Evolutionary conservation across 1,140 invertebrate genomes (phyloP).

Genomic region (Chymomyza costata): DNA sequence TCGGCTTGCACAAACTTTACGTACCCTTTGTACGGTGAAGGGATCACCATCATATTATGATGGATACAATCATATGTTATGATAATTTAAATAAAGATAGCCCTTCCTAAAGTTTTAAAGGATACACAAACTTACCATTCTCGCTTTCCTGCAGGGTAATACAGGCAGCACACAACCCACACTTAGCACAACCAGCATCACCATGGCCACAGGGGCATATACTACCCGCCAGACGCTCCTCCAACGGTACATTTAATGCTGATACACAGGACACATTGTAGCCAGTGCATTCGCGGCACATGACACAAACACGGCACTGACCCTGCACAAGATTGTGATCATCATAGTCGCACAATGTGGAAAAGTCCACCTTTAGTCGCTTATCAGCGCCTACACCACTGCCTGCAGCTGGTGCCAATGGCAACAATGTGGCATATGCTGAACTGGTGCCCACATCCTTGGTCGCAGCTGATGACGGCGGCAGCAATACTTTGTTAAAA

Average conservation of each 20-base stretch:
- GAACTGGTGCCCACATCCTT: neutral
- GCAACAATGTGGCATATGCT: neutral
- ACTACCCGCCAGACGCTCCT: conserved; percentile 90
- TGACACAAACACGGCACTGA: conserved; percentile 80
- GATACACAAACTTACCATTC: conserved; percentile 40
- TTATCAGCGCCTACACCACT: conserved; percentile 34
- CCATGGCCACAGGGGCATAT: conserved; percentile 97
- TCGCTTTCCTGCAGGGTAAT: conserved; percentile 69
- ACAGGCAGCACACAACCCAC: conserved; percentile 93
- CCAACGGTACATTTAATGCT: conserved; percentile 78
- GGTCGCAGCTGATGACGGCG: conserved; percentile 38
- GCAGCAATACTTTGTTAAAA: conserved; percentile 80
- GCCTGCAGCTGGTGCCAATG: conserved; percentile 18
- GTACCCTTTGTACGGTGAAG: too few relatives aligned
- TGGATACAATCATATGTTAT: neutral
- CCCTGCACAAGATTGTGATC: conserved; percentile 71
- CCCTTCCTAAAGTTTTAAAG: too few relatives aligned
- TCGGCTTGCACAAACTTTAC: too few relatives aligned
- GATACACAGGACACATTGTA: conserved; percentile 91
- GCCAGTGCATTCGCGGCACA: conserved; percentile 95
- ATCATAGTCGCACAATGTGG: conserved; percentile 70
- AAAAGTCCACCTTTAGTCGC: conserved; percentile 65
- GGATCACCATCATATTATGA: too few relatives aligned
- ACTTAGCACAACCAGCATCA: conserved; percentile 93
- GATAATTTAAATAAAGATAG: neutral